Percentiles rank a stretch among this genome's conserved stretches.
These are phyloP conservation scores for Ophiothrix spiculata DNA, from an alignment of 35 echinoderm and acorn worm genomes.

Conservation along the genomic window DNA sequence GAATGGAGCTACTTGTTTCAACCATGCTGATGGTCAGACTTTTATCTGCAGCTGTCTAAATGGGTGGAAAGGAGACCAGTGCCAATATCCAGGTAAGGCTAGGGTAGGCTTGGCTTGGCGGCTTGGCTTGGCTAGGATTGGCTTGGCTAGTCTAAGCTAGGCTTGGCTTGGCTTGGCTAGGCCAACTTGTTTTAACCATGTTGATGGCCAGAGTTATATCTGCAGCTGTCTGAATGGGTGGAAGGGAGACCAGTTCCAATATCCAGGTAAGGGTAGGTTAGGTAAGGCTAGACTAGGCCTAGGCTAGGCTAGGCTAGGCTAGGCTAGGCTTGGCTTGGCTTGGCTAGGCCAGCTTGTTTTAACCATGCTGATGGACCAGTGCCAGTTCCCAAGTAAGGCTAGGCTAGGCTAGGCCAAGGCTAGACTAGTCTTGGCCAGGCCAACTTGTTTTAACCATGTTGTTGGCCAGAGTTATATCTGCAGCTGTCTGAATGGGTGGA, in stretches of 20 bases:
- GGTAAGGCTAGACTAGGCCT: too few relatives aligned
- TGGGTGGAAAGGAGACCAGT: slow-evolving; percentile 1
- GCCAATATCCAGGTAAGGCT: background rate
- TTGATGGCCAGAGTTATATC: background rate
- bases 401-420: too few relatives aligned
- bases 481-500: too few relatives aligned
- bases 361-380: background rate
- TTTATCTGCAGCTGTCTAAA: slow-evolving; percentile 40
- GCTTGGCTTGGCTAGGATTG: too few relatives aligned
- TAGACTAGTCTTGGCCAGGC: too few relatives aligned
- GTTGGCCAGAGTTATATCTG: too few relatives aligned
- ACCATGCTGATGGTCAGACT: background rate
- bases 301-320: too few relatives aligned
- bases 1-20: slow-evolving; percentile 42
- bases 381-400: background rate
- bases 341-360: too few relatives aligned
- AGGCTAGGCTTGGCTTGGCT: background rate
- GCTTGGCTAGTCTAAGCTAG: too few relatives aligned
- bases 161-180: background rate
- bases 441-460: too few relatives aligned
- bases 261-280: slow-evolving; percentile 40
- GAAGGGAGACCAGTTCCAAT: slow-evolving; percentile 44
- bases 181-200: too few relatives aligned
- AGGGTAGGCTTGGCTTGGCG: slow-evolving; percentile 42
- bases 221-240: slow-evolving; percentile 41